Evolutionary conservation across 2,888 invertebrate genomes (phyloP).

Genomic region (Lissocephala sabroskyi): DNA sequence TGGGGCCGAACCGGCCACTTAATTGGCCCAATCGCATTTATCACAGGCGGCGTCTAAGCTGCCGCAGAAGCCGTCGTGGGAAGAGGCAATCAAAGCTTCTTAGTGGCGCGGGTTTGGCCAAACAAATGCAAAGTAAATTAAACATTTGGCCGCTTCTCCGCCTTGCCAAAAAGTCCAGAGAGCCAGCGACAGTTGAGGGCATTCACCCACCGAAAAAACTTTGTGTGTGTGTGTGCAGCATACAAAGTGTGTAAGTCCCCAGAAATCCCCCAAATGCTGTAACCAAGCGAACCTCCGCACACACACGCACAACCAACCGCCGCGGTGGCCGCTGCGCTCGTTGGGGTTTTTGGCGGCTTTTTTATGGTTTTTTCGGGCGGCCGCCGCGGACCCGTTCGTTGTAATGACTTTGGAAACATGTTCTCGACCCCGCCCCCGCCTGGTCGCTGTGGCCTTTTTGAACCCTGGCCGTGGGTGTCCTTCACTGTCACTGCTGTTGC

Average conservation of each 20-base stretch:
- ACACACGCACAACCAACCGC: conserved; percentile 8
- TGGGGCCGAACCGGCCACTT: no score
- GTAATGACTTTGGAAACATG: conserved; percentile 48
- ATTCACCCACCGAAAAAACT: conserved; percentile 67
- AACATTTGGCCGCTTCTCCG: conserved; percentile 23
- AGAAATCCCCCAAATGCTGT: conserved; percentile 30
- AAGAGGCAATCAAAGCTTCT: conserved; percentile 20
- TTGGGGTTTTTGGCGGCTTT: conserved; percentile 26
- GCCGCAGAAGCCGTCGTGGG: conserved; percentile 5
- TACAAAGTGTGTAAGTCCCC: conserved; percentile 33
- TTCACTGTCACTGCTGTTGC: no score
- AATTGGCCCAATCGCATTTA: conserved; percentile 25
- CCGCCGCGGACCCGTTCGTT: conserved; percentile 25
- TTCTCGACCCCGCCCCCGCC: conserved; percentile 54
- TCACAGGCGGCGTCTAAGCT: conserved; percentile 14
- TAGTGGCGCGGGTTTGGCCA: conserved; percentile 38
- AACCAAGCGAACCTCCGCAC: conserved; percentile 31
- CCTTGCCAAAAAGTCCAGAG: conserved; percentile 47
- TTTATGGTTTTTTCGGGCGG: conserved; percentile 7
- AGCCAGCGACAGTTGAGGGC: conserved; percentile 66
- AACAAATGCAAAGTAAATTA: conserved; percentile 60
- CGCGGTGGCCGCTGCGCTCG: background rate
- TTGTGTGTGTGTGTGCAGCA: conserved; percentile 30
- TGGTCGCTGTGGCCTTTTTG: background rate
- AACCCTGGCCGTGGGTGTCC: no score